phyloP scores from a whole-genome alignment of 2,113 vertebrate species.

The Hemiscyllium ocellatum region DNA sequence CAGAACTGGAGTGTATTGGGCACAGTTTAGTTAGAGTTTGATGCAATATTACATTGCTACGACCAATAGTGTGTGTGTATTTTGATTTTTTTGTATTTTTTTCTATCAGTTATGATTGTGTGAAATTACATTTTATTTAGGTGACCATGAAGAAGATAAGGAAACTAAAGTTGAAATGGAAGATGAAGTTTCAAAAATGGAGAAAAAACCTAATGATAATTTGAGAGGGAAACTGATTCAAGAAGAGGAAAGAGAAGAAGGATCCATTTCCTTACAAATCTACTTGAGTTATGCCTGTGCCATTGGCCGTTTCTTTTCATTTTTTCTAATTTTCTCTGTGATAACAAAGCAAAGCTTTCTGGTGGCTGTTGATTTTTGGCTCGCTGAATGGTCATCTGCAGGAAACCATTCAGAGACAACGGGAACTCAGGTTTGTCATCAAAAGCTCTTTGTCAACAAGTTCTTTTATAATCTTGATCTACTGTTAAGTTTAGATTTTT shows the following conservation, averaged over 20 bases:
- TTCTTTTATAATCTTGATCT: not conserved
- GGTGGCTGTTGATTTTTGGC: constrained; percentile 33
- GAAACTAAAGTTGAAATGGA: not conserved
- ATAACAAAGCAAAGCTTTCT: constrained; percentile 18
- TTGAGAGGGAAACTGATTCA: constrained; percentile 18
- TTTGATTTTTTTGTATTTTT: not conserved
- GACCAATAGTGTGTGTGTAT: not conserved
- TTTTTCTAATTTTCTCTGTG: not conserved
- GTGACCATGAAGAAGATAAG: not conserved
- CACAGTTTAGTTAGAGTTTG: too few relatives aligned
- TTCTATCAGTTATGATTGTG: not conserved
- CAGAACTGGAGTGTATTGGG: too few relatives aligned
- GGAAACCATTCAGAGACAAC: not conserved
- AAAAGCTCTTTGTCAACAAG: not conserved
- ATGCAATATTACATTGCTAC: not conserved
- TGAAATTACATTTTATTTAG: constrained; percentile 8
- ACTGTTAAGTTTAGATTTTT: not conserved
- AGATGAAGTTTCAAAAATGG: not conserved
- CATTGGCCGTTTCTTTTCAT: not conserved
- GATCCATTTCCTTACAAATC: not conserved
- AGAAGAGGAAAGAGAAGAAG: constrained; percentile 36
- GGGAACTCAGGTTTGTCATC: not conserved
- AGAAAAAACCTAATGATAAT: constrained; percentile 5
- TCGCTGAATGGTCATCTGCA: constrained; percentile 15
- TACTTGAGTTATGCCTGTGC: not conserved